Percentiles rank a stretch among this genome's conserved stretches.
phyloP scores from a whole-genome alignment of 2,113 vertebrate genomes.

The Microcebus jonahi region DNA sequence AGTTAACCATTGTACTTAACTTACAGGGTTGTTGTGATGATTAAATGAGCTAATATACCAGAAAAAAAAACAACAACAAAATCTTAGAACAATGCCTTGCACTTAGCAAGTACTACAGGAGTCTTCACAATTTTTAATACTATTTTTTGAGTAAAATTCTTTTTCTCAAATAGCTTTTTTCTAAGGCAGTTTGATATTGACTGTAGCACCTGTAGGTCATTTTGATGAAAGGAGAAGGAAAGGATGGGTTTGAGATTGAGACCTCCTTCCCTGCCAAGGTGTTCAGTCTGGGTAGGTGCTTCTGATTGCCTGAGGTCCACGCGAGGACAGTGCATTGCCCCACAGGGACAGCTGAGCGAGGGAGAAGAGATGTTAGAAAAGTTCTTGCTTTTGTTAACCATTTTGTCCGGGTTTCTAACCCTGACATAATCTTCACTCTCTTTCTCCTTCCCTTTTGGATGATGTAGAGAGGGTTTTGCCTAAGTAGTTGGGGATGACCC shows the following conservation, averaged over 20 bases:
- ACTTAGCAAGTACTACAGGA: not conserved
- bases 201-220: not conserved
- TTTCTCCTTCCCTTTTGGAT: not conserved
- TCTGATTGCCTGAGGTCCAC: too few relatives aligned
- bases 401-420: not conserved
- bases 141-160: not conserved
- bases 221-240: not conserved
- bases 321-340: accelerated
- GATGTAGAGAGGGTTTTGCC: not conserved
- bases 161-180: not conserved
- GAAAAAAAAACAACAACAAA: too few relatives aligned
- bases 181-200: not conserved
- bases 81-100: not conserved
- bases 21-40: not conserved
- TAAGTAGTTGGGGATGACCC: not conserved
- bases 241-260: not conserved
- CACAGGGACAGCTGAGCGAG: not conserved
- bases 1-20: not conserved
- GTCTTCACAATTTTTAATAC: not conserved
- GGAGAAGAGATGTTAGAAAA: not conserved
- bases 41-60: not conserved
- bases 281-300: not conserved
- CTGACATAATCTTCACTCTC: not conserved
- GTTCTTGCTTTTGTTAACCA: not conserved
- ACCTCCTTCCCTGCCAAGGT: accelerated